Evolutionary conservation across 92 coral and sea anemone genomes (phyloP).

Genomic region (Galaxea fascicularis): DNA sequence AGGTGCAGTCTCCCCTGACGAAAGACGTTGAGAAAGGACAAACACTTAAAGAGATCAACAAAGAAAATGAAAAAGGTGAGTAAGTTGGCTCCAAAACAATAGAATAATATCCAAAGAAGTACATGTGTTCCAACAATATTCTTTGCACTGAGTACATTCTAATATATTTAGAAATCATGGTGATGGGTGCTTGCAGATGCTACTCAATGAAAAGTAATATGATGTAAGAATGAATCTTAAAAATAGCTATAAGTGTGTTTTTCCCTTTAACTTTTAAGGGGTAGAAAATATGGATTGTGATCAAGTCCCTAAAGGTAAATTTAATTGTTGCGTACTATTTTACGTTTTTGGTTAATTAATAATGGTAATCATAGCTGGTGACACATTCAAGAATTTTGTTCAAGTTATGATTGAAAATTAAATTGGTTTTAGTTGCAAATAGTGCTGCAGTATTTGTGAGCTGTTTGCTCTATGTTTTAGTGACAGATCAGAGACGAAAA

Average conservation of each 20-base stretch:
- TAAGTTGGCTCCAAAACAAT: not conserved
- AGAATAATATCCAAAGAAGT: not conserved
- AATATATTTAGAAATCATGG: not conserved
- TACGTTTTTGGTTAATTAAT: too few species aligned
- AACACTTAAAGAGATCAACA: not conserved
- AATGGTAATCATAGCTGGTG: too few species aligned
- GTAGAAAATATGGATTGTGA: constrained; percentile 43
- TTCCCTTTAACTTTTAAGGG: constrained; percentile 1
- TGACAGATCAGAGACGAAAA: constrained; percentile 24
- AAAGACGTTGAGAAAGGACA: constrained; percentile 17
- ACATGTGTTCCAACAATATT: too few species aligned
- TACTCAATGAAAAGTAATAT: not conserved
- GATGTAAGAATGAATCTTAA: not conserved
- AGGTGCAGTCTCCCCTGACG: not conserved
- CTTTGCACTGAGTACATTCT: not conserved
- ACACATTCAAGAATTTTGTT: too few species aligned
- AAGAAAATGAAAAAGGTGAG: constrained; percentile 12
- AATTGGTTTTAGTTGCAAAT: not conserved
- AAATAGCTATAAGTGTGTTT: not conserved
- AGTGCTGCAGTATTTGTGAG: not conserved
- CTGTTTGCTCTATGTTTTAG: not conserved
- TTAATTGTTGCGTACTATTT: too few species aligned
- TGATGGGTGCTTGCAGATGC: not conserved
- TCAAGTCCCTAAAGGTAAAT: constrained; percentile 11
- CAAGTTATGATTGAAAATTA: not conserved